Evolutionary conservation across 1,140 invertebrate genomes (phyloP).

Genomic region (Fopius arisanus): DNA sequence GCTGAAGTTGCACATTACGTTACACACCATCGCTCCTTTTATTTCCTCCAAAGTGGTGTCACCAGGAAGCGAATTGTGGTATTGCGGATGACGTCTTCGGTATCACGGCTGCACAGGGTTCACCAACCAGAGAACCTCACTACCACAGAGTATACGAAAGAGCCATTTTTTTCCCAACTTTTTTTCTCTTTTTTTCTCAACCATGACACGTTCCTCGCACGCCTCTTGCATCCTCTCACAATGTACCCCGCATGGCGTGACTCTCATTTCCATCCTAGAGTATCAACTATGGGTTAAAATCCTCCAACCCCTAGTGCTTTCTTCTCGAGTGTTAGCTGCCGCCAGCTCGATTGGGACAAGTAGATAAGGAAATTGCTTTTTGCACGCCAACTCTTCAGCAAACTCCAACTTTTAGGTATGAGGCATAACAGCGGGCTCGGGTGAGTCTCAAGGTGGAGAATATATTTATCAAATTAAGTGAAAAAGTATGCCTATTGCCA

Average conservation of each 20-base stretch:
- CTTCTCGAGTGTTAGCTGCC: not conserved
- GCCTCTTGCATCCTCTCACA: not conserved
- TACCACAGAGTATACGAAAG: not conserved
- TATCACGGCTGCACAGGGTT: slow-evolving; percentile 1
- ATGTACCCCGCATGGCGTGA: not conserved
- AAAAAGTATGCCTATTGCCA: too few relatives aligned
- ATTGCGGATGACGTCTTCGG: slow-evolving; percentile 20
- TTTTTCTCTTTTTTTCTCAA: not conserved
- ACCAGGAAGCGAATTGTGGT: slow-evolving; percentile 27
- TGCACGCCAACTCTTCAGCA: slow-evolving; percentile 11
- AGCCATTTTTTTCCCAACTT: not conserved
- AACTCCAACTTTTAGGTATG: not conserved
- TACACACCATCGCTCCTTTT: not conserved
- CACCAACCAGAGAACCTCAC: not conserved
- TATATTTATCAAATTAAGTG: too few relatives aligned
- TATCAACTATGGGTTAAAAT: not conserved
- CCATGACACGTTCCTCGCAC: not conserved
- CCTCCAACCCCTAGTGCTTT: not conserved
- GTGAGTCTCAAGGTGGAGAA: too few relatives aligned
- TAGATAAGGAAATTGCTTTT: slow-evolving; percentile 23
- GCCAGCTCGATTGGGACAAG: slow-evolving; percentile 15
- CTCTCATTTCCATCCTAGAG: not conserved
- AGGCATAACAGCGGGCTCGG: not conserved
- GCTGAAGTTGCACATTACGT: too few relatives aligned
- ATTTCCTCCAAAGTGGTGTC: not conserved